Evolutionary conservation across 2,888 invertebrate species (phyloP).

Genomic region (Amphiduros pacificus): DNA sequence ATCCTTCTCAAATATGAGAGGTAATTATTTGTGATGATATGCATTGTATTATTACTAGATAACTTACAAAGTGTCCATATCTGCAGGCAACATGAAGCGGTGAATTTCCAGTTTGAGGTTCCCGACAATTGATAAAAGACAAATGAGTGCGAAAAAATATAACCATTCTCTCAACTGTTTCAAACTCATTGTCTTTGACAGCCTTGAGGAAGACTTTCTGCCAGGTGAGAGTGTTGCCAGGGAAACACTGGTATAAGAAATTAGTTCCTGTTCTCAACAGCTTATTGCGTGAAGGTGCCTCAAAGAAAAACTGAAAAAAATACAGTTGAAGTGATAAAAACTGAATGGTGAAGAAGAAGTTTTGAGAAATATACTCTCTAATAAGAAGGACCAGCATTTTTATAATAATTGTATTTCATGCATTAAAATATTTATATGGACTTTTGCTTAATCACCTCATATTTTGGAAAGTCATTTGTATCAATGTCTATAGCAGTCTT

Average conservation of each 20-base stretch:
- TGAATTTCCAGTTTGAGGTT: constrained; percentile 50
- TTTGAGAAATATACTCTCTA: neutral
- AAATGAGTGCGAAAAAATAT: constrained; percentile 49
- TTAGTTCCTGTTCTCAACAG: constrained; percentile 43
- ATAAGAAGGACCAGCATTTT: neutral
- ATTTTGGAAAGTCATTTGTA: constrained; percentile 46
- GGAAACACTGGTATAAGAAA: constrained; percentile 58
- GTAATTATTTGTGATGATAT: no score
- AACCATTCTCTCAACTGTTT: constrained; percentile 52
- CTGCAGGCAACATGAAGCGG: constrained; percentile 53
- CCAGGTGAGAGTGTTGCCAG: constrained; percentile 51
- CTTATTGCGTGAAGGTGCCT: constrained; percentile 52
- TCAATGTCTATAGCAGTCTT: constrained; percentile 42
- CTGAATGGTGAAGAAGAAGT: no score
- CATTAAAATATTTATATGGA: no score
- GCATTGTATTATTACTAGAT: no score
- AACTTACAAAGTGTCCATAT: constrained; percentile 51
- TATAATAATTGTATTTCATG: no score
- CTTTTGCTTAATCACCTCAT: no score
- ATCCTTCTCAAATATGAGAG: no score
- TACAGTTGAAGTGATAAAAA: neutral
- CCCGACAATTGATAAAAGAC: constrained; percentile 53
- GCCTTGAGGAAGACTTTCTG: constrained; percentile 37
- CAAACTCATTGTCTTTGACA: constrained; percentile 50
- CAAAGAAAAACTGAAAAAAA: constrained; percentile 48